These are phyloP conservation scores for Tribolium freemani DNA, from an alignment of 2,888 invertebrate species.

Conservation along the genomic window DNA sequence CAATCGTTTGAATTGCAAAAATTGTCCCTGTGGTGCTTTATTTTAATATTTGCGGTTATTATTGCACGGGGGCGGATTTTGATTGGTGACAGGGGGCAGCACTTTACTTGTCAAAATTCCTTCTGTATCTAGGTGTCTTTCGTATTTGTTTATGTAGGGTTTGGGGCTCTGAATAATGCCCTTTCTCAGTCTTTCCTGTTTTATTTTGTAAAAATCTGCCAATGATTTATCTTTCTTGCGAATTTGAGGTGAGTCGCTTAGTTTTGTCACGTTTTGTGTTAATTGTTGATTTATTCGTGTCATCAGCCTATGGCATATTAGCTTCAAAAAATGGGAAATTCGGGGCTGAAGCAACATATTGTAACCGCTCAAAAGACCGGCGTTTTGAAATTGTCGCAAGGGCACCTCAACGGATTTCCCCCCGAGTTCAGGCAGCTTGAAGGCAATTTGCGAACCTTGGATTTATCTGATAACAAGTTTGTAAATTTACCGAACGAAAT, in stretches of 20 bases:
- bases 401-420: conserved; percentile 86
- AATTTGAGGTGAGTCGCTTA: neutral
- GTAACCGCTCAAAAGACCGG: conserved; percentile 97
- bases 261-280: neutral
- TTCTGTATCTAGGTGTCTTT: neutral
- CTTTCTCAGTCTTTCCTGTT: neutral
- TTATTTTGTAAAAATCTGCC: neutral
- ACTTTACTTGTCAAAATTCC: neutral
- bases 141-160: neutral
- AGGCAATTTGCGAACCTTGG: conserved; percentile 85
- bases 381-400: conserved; percentile 88
- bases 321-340: conserved; percentile 83
- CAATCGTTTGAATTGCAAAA: too few relatives aligned
- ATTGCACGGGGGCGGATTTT: neutral
- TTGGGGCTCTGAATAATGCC: neutral
- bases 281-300: neutral
- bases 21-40: too few relatives aligned
- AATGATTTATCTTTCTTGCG: neutral
- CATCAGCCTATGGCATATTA: conserved; percentile 1
- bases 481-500: conserved; percentile 83
- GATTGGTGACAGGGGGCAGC: neutral
- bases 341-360: conserved; percentile 90
- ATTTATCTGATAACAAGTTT: conserved; percentile 94
- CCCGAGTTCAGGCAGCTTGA: conserved; percentile 77
- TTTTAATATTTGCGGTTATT: neutral